Percentiles rank a stretch among this genome's conserved stretches.
Conservation (phyloP, 1,140 invertebrate species). For the Brachionus asplanchnoidis region DNA sequence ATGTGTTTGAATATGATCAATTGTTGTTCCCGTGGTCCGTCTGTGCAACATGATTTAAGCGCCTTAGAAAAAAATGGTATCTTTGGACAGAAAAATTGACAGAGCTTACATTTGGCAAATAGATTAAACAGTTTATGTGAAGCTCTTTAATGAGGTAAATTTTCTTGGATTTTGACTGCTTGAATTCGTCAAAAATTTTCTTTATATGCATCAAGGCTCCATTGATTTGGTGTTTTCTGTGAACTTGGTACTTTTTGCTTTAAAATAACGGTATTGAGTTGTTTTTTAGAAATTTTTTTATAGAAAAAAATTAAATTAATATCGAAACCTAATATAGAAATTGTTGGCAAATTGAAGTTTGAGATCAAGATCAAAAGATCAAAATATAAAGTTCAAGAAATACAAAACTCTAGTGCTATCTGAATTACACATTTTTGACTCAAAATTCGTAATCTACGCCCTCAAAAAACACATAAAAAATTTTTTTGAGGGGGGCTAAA, state of each 20-base stretch:
- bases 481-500: too few relatives aligned
- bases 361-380: too few relatives aligned
- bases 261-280: too few relatives aligned
- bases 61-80: neutral
- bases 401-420: too few relatives aligned
- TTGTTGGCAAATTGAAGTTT: too few relatives aligned
- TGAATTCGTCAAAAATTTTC: constrained; percentile 28
- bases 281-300: too few relatives aligned
- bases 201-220: constrained; percentile 38
- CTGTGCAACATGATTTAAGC: neutral
- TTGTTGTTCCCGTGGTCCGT: neutral
- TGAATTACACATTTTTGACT: too few relatives aligned
- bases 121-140: constrained; percentile 36
- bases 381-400: too few relatives aligned
- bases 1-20: constrained; percentile 14
- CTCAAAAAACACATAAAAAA: too few relatives aligned
- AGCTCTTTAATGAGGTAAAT: constrained; percentile 27
- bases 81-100: neutral
- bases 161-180: constrained; percentile 17
- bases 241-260: constrained; percentile 27
- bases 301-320: too few relatives aligned
- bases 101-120: constrained; percentile 15
- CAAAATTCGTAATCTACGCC: too few relatives aligned
- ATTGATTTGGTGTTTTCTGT: constrained; percentile 36
- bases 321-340: too few relatives aligned